A percentile compares a stretch with the other conserved stretches of the same genome.
phyloP scores from a whole-genome alignment of 2,888 invertebrate species.

The Sympetrum striolatum region DNA sequence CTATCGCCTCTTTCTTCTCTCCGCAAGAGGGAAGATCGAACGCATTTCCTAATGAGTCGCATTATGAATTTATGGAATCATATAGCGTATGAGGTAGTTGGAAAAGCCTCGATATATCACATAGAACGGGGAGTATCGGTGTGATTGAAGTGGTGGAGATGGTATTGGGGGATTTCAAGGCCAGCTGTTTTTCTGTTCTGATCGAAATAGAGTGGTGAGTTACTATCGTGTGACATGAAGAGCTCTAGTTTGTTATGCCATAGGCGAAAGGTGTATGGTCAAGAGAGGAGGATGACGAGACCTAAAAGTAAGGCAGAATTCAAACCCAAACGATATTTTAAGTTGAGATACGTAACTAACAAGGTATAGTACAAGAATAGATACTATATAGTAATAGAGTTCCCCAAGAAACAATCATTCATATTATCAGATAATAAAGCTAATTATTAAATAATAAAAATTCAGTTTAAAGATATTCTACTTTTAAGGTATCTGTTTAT shows the following conservation, averaged over 20 bases:
- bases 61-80: constrained; percentile 15
- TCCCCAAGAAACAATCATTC: no score
- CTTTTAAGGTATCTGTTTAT: no score
- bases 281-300: no score
- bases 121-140: neutral
- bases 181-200: constrained; percentile 16
- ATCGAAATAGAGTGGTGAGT: no score
- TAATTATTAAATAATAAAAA: no score
- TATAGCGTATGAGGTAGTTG: neutral
- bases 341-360: neutral
- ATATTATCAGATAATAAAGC: no score
- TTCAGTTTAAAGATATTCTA: no score
- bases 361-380: no score
- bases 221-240: no score
- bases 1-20: neutral
- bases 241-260: no score
- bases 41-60: constrained; percentile 13
- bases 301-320: neutral
- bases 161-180: neutral
- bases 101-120: neutral
- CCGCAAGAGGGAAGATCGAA: neutral
- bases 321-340: neutral
- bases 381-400: no score
- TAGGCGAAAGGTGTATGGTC: no score
- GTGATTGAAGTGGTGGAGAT: neutral